Evolutionary conservation across 2,113 vertebrate species (phyloP), one percentile per base, ranked within the genome.

Genomic region (Menidia beryllina): DNA sequence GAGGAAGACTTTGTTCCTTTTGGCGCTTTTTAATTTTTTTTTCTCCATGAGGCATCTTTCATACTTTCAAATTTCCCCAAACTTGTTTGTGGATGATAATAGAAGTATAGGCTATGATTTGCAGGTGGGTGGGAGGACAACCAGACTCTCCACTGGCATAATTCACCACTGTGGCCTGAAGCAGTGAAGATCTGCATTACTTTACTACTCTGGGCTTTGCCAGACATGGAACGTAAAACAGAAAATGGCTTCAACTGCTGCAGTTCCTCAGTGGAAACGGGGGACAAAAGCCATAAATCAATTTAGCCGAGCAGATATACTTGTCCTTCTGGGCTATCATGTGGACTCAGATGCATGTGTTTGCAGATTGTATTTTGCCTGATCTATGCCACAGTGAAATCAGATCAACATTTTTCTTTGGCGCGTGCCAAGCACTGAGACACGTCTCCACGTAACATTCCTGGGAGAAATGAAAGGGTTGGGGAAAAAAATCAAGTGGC

Each of bases 221-320:
- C 69, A 75, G 39, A 67, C 54, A 47, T 43, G 14, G 52, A 77
- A 67, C 57, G 59, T 54, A 48, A 83, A 84, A 74, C 34, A 77
- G 55, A 73, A 79, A 80, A 82, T 77, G 65, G 79, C 71, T 66
- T 77, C 79, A 67, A 77, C 77, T 56, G 75, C 70, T 66, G 72
- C 72, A 74, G 78, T 81, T 85, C 78, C 75, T 86, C 85, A 85
- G 72, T 25, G 69, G 71, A 79, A n/a, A 77, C 66, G 77, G 63
- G 24, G 72, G 77, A 83, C 82, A 63, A 84, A 38, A 81, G 68
- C 75, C 61, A 85, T 82, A 80, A 86, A 90, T 89, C 85, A 84
- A 59, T 83, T 81, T 58, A 73, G 66, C 76, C 2, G 63, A 76
- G 45, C 69, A 70, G 82, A 91, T 77, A 70, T 30, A 75, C 81